phyloP scores from a whole-genome alignment of 2,797 vertebrate genomes.

The Ataeniobius toweri region DNA sequence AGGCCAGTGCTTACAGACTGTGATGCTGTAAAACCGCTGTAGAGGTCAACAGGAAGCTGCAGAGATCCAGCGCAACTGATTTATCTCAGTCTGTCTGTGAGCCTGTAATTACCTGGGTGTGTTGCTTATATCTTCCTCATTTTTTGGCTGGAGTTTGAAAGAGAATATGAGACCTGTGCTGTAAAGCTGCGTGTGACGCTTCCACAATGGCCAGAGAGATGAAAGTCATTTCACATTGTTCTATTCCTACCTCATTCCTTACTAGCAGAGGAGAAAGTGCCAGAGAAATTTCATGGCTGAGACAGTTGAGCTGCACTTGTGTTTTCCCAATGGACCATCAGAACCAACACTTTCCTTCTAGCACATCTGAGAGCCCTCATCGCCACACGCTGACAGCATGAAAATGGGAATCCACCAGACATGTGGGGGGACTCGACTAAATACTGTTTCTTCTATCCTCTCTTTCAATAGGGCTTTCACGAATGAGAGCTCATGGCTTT shows the following conservation, averaged over 20 bases:
- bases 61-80: slow-evolving; percentile 9
- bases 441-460: slow-evolving; percentile 21
- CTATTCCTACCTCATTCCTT: slow-evolving; percentile 48
- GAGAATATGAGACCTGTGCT: slow-evolving; percentile 38
- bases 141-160: slow-evolving; percentile 45
- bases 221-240: slow-evolving; percentile 66
- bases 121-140: slow-evolving; percentile 38
- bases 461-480: slow-evolving; percentile 26
- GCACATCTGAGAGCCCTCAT: slow-evolving; percentile 56
- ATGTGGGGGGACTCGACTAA: slow-evolving; percentile 66
- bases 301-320: slow-evolving; percentile 68
- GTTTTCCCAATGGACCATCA: slow-evolving; percentile 65
- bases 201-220: slow-evolving; percentile 67
- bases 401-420: slow-evolving; percentile 77
- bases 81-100: slow-evolving; percentile 22
- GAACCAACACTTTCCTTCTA: slow-evolving; percentile 57
- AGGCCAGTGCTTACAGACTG: slow-evolving; percentile 47
- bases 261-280: slow-evolving; percentile 58
- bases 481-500: slow-evolving; percentile 55
- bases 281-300: slow-evolving; percentile 75
- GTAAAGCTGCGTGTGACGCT: slow-evolving; percentile 51
- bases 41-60: slow-evolving; percentile 34
- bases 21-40: slow-evolving; percentile 19
- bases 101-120: slow-evolving; percentile 31
- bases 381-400: slow-evolving; percentile 70